Evolutionary conservation across 2,113 vertebrate species (phyloP), one percentile per base, ranked within the genome.

Genomic region (Rhinoderma darwinii): DNA sequence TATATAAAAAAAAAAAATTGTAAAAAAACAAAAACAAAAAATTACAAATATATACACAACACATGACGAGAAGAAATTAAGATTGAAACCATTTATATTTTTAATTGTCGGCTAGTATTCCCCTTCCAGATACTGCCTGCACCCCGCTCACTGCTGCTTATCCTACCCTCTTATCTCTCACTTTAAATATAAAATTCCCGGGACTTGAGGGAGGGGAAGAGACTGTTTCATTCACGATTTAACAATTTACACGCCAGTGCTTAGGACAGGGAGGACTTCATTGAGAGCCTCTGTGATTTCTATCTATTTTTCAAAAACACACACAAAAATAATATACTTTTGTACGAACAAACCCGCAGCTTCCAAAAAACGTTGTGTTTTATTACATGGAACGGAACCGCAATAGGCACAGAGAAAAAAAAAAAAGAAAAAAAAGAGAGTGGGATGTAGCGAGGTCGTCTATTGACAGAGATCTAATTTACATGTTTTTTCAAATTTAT

Each of bases 61-160:
- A 90, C 81, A 88, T 63, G 85, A 22, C 50, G 18, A 75, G 18
- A 32, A 61, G 9, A 91, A 90, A 89, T 86, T 90, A 88, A 92
- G 88, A 90, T 63, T 84, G 90, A 88, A 88, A 90, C 90, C 90
- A 90, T 91, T 91, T 91, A 90, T 94, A 94, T 95, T 94, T 94
- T 91, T 92, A 93, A 91, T 82, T 76, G 0, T 2, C 0, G 0
- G 81, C 14, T 2, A 30, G 80, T 68, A 59, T 66, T 82, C 47
- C 12, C 51, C 88, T 90, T 84, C 88, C 86, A 35, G 1, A 91
- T 39, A 86, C 81, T 86, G 88, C 89, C 89, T 92, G 84, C 84
- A 59, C 80, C 89, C 88, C 68, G 47, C 88, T 88, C 82, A 90
- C 85, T 79, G 89, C 91, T 91, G 89, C 88, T 88, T 88, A 32